Evolutionary conservation across 23 tunicate species (phyloP), one percentile per base, ranked within the genome.

Genomic region (Halocynthia aurantium): DNA sequence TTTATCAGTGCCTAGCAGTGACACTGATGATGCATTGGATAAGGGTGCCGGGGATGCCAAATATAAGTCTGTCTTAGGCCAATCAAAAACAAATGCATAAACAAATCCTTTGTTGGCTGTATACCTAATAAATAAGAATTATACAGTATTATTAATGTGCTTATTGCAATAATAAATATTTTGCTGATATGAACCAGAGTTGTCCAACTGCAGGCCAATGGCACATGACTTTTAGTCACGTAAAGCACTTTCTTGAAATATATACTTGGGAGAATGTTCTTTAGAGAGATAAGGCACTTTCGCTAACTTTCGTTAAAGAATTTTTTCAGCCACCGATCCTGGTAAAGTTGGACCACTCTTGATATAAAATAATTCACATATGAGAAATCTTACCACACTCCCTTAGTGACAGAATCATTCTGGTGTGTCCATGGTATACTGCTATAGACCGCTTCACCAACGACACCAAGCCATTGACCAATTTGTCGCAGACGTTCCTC

Each of bases 361-460:
- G 44, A 31, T 31, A 31, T 31, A 31, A 31, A 31, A n/a, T n/a
- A n/a, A n/a, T n/a, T n/a, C n/a, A n/a, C n/a, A n/a, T n/a, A n/a
- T n/a, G n/a, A 58, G 64, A 15, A 15, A 58, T 67, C 72, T 67
- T 90, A 90, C 96, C 96, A 90, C 13, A 85, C 77, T 20, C 62
- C 69, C 15, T 78, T 55, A 11, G 86, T 90, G 18, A 76, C 50
- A 31, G 77, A 69, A 72, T 90, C 96, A 62, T 84, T 84, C 76
- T 90, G 96, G 9, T 83, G 66, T 52, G 66, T 84, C 96, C 96
- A 90, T 7, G 96, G 96, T 54, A 50, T 76, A 62, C 82, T 70
- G n/a, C 83, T 71, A 70, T 90, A 90, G 44, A 90, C 96, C 10
- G 96, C 96, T 76, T 90, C 96, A 20, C 96, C 96, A 53, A 82